A percentile compares a stretch with the other conserved stretches of the same genome.
These are phyloP conservation scores for Drosophila mayri DNA, from an alignment of 1,140 invertebrate genomes.

Conservation along the genomic window DNA sequence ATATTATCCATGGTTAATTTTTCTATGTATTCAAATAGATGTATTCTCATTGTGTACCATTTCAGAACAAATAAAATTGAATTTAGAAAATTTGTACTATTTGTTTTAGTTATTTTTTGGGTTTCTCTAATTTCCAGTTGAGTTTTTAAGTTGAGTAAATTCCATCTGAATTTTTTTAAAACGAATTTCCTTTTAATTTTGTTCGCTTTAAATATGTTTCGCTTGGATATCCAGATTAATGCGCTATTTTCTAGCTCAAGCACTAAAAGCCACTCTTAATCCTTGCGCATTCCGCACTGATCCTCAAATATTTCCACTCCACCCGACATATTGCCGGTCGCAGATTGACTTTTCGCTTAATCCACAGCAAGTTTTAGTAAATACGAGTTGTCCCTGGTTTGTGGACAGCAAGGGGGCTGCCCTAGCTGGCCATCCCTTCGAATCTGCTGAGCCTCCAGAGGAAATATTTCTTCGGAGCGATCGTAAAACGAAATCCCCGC, in stretches of 20 bases:
- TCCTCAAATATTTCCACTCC: constrained; percentile 51
- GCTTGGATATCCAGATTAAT: not conserved
- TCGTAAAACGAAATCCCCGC: constrained; percentile 70
- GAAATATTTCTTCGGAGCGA: constrained; percentile 34
- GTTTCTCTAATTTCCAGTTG: not conserved
- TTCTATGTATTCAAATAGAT: not conserved
- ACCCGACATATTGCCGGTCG: constrained; percentile 15
- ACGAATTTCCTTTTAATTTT: not conserved
- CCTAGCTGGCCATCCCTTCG: constrained; percentile 26
- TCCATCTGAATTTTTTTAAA: not conserved
- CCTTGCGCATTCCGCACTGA: constrained; percentile 14
- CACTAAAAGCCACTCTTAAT: constrained; percentile 6
- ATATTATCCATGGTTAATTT: constrained; percentile 2
- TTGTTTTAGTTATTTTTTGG: no score
- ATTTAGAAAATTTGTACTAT: no score
- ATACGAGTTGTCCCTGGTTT: constrained; percentile 26
- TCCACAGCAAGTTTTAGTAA: constrained; percentile 68
- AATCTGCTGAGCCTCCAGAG: not conserved
- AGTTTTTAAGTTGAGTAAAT: not conserved
- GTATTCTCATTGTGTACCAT: not conserved
- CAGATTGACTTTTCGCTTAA: constrained; percentile 69
- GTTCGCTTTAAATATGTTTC: not conserved
- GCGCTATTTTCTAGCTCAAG: not conserved
- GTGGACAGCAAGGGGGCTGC: constrained; percentile 23
- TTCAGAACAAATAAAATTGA: not conserved